Conservation (phyloP, 2,113 vertebrate genomes). For the Xiphophorus maculatus region DNA sequence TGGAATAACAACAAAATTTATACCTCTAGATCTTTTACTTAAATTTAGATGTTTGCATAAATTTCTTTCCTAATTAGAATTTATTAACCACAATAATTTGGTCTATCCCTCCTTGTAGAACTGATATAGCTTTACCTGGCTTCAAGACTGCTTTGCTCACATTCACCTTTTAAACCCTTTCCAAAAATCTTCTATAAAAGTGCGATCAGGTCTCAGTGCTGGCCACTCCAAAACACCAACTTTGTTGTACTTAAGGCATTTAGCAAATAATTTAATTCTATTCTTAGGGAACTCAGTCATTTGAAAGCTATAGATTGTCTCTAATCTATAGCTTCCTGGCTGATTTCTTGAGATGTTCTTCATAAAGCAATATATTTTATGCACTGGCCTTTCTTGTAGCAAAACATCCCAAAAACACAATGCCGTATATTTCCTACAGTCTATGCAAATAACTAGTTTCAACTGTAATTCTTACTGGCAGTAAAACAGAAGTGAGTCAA, state of each 20-base stretch:
- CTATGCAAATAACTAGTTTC: too few species aligned
- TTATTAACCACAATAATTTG: too few species aligned
- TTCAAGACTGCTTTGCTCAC: not conserved
- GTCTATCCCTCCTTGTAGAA: not conserved
- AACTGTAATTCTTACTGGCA: constrained; percentile 5
- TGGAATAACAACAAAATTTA: too few species aligned
- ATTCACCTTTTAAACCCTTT: not conserved
- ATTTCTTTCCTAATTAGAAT: not conserved
- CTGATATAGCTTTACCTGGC: not conserved
- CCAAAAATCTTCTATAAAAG: not conserved
- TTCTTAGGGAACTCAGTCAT: too few species aligned
- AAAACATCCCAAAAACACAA: not conserved
- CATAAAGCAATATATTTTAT: not conserved
- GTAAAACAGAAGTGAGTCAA: constrained; percentile 15
- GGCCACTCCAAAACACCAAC: not conserved
- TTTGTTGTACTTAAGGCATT: not conserved
- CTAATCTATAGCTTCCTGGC: not conserved
- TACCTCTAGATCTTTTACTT: not conserved
- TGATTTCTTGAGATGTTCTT: not conserved
- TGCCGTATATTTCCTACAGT: too few species aligned
- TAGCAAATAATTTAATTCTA: not conserved
- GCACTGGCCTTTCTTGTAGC: too few species aligned
- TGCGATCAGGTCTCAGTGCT: not conserved
- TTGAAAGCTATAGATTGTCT: not conserved
- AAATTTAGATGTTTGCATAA: not conserved